These are phyloP conservation scores for Polietes domitor DNA, from an alignment of 2,888 invertebrate species.

Conservation along the genomic window DNA sequence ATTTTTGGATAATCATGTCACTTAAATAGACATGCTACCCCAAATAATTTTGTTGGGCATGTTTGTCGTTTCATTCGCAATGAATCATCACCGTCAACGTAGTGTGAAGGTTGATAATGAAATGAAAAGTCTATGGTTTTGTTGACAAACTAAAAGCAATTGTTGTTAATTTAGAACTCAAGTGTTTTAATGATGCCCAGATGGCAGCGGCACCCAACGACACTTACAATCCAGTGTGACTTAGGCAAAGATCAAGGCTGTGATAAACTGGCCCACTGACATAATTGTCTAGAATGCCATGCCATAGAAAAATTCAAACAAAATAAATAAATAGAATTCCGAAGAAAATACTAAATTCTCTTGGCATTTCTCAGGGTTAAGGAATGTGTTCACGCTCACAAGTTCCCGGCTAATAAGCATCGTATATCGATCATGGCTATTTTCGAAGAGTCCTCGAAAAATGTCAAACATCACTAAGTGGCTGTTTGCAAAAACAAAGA, in stretches of 20 bases:
- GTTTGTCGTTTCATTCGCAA: background rate
- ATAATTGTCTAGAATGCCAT: too few relatives aligned
- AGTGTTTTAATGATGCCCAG: background rate
- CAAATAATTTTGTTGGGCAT: background rate
- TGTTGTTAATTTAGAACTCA: conserved; percentile 24
- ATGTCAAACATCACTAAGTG: background rate
- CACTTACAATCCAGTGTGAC: background rate
- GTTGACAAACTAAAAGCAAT: conserved; percentile 16
- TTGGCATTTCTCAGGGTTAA: too few relatives aligned
- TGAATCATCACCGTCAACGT: conserved; percentile 61
- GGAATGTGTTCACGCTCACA: too few relatives aligned
- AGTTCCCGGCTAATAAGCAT: too few relatives aligned
- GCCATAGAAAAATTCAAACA: too few relatives aligned
- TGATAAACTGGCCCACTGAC: background rate
- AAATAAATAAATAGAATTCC: too few relatives aligned
- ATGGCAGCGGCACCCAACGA: background rate
- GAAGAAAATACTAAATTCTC: too few relatives aligned
- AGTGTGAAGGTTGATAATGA: conserved; percentile 53
- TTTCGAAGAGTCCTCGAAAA: background rate
- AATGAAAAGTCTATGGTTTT: conserved; percentile 15
- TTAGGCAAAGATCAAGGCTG: conserved; percentile 21
- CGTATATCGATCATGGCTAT: too few relatives aligned
- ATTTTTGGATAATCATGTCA: too few relatives aligned
- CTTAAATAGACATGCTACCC: too few relatives aligned
- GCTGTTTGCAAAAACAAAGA: background rate